Evolutionary conservation across 2,888 invertebrate genomes (phyloP).

Genomic region (Hypercompe scribonia): DNA sequence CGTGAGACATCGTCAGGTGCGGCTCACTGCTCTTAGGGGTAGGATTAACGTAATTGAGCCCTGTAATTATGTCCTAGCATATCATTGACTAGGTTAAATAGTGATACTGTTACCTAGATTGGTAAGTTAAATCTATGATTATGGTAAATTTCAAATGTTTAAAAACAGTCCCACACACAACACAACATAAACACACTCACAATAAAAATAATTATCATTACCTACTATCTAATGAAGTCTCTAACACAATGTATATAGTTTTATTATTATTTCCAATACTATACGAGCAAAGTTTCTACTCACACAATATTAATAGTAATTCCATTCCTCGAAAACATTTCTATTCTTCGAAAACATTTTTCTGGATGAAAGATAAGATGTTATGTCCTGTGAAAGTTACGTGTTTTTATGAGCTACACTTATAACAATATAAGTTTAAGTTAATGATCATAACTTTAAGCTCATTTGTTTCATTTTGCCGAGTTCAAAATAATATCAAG

Average conservation of each 20-base stretch:
- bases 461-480: neutral
- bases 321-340: too few species aligned
- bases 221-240: neutral
- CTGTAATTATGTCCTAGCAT: neutral
- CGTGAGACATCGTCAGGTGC: neutral
- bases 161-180: neutral
- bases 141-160: neutral
- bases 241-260: too few species aligned
- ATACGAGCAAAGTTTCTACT: too few species aligned
- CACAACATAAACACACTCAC: too few species aligned
- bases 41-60: conserved; percentile 3
- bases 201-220: neutral
- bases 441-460: neutral
- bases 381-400: too few species aligned
- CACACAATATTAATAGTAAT: too few species aligned
- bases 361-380: too few species aligned
- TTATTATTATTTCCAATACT: neutral
- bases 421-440: too few species aligned
- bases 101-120: neutral
- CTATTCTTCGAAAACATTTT: neutral
- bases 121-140: neutral
- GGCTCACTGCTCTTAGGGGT: neutral
- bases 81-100: neutral
- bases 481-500: neutral
- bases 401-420: too few species aligned